Conservation (phyloP, 2,113 vertebrate genomes). For the Campylorhamphus procurvoides region DNA sequence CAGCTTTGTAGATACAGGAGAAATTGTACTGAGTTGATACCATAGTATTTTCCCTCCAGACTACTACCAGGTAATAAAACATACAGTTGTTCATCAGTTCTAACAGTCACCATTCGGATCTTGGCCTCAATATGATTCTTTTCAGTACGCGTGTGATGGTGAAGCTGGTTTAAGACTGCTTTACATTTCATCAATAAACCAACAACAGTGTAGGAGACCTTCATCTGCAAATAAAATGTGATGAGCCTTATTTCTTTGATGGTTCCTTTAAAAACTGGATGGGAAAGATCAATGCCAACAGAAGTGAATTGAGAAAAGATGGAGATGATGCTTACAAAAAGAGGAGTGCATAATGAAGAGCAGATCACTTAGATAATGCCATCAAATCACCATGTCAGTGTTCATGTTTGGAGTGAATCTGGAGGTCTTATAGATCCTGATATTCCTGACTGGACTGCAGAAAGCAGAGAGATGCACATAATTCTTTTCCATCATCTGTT, state of each 20-base stretch:
- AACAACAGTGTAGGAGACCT: neutral
- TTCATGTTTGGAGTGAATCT: neutral
- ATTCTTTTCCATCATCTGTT: neutral
- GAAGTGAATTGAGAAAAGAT: neutral
- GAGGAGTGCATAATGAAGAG: neutral
- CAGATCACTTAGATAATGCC: neutral
- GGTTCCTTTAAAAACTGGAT: neutral
- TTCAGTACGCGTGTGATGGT: neutral
- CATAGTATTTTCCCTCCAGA: neutral
- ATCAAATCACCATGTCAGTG: neutral
- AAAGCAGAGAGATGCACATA: neutral
- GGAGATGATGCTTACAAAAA: neutral
- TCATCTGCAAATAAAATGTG: neutral
- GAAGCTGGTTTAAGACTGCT: neutral
- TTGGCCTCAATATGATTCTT: neutral
- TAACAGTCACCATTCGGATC: neutral
- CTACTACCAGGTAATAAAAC: neutral
- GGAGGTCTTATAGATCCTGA: neutral
- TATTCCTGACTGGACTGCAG: neutral
- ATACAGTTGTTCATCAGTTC: neutral
- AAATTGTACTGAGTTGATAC: neutral
- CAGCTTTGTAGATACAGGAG: neutral
- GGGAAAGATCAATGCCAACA: neutral
- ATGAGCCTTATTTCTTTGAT: neutral
- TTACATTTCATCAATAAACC: neutral